Conservation (phyloP, 1,140 invertebrate species). For the Nephila pilipes region DNA sequence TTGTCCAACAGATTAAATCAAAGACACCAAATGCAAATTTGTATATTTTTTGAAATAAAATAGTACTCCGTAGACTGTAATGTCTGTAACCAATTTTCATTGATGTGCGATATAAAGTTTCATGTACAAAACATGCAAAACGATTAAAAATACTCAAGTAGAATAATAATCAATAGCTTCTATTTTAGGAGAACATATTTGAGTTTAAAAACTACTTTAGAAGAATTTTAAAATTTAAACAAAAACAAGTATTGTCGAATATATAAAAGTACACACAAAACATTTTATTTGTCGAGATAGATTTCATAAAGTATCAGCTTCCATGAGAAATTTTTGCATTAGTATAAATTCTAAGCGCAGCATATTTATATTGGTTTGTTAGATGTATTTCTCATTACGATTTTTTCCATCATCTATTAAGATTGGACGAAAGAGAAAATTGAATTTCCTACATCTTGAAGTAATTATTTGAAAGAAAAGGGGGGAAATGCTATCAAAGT, state of each 20-base stretch:
- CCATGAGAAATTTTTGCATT: background rate
- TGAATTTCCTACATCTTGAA: conserved; percentile 2
- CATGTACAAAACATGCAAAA: too few relatives aligned
- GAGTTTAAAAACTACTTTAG: too few relatives aligned
- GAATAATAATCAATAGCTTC: too few relatives aligned
- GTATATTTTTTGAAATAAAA: too few relatives aligned
- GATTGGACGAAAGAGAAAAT: background rate
- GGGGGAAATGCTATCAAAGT: background rate
- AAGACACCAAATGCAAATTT: too few relatives aligned
- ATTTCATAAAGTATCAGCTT: background rate
- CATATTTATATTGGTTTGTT: background rate
- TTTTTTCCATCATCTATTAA: background rate
- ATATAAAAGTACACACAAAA: background rate
- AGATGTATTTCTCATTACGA: background rate
- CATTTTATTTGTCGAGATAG: background rate
- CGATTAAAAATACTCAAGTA: too few relatives aligned
- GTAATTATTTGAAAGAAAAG: background rate
- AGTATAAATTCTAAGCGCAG: background rate
- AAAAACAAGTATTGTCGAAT: background rate
- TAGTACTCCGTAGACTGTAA: too few relatives aligned
- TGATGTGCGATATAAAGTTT: too few relatives aligned
- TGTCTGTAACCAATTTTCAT: too few relatives aligned
- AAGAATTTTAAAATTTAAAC: background rate
- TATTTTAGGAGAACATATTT: too few relatives aligned
- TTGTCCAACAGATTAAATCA: too few relatives aligned